A percentile compares a stretch with the other conserved stretches of the same genome.
These are phyloP conservation scores for Sebastes alutus DNA, from an alignment of 2,797 vertebrate species.

Conservation along the genomic window DNA sequence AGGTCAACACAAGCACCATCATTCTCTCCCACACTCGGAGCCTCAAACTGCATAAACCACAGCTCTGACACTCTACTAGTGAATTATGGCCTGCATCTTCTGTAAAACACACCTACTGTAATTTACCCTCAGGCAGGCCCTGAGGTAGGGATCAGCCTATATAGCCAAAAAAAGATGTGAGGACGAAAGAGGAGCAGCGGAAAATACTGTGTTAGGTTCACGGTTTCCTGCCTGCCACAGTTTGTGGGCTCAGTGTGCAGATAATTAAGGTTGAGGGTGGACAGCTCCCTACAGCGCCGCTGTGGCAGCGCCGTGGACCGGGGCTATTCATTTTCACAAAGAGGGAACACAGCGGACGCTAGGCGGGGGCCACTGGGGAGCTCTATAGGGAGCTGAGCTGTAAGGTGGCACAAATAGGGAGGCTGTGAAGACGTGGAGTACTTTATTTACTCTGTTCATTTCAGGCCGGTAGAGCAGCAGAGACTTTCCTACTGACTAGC, in stretches of 20 bases:
- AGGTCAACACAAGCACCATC: not conserved
- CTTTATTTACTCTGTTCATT: slow-evolving; percentile 58
- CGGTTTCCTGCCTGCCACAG: slow-evolving; percentile 60
- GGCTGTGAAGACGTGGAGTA: slow-evolving; percentile 20
- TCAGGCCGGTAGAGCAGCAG: slow-evolving; percentile 10
- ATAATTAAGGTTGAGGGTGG: slow-evolving; percentile 77
- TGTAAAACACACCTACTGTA: slow-evolving; percentile 21
- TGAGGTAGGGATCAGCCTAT: not conserved
- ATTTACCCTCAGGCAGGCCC: slow-evolving; percentile 26
- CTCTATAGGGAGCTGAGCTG: slow-evolving; percentile 52
- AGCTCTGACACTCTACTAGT: not conserved
- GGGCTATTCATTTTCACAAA: slow-evolving; percentile 66
- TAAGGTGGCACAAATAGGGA: slow-evolving; percentile 34
- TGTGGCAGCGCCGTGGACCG: slow-evolving; percentile 48
- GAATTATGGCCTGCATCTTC: slow-evolving; percentile 13
- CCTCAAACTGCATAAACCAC: not conserved
- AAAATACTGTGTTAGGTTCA: slow-evolving; percentile 48
- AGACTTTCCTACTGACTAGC: slow-evolving; percentile 9
- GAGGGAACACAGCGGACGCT: slow-evolving; percentile 45
- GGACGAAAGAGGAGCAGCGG: slow-evolving; percentile 28
- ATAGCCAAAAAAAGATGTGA: slow-evolving; percentile 2
- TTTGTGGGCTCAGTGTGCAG: slow-evolving; percentile 64
- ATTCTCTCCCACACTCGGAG: not conserved
- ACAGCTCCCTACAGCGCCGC: slow-evolving; percentile 61
- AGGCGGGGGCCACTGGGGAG: slow-evolving; percentile 48